Base-by-base conservation (phyloP, 2,888 invertebrate species). In the Mythimna ferrago region DNA sequence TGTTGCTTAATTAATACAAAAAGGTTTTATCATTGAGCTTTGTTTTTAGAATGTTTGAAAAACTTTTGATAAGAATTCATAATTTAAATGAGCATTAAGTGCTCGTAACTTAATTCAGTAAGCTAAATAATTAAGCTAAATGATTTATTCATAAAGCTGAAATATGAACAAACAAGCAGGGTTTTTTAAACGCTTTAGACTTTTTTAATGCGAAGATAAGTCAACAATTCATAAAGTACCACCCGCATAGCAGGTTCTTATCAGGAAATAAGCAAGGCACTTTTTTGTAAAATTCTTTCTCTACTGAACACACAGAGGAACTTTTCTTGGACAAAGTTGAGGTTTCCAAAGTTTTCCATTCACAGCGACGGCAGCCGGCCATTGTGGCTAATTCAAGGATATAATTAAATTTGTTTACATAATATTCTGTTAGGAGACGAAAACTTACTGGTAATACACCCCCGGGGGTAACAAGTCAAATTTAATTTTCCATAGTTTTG, bases 371-470 rank as follows among this genome's bases (percentile, higher is more conserved):
- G 86, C 86, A 83, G 86, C 88, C 89, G 90, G 91, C 94, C 91
- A 95, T 95, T 95, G 94, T 94, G 93, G 94, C 93, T 95, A 94
- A 95, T 94, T 94, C 93, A 92, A 91, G 92, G 91, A 91, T 92
- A 92, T 94, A 94, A 95, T 95, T 94, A 95, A 95, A 95, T 95
- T 95, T 94, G 94, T 95, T 95, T 94, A 92, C 92, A 93, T 92
- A 91, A 93, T 93, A 92, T 92, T 94, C 89, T 89, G 89, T 91
- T 92, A 89, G 85, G 85, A 91, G 91, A 91, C 88, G 88, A 89
- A 91, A 94, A 92, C 88, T 92, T 93, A 86, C 75, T 82, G 83
- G 85, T 88, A 91, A 90, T 88, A 88, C 83, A 89, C 87, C 81
- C 78, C 58, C 69, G 61, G 57, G 76, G 72, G 38, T 76, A 86